Evolutionary conservation across 2,888 invertebrate genomes (phyloP).

Genomic region (Amblyteles armatorius): DNA sequence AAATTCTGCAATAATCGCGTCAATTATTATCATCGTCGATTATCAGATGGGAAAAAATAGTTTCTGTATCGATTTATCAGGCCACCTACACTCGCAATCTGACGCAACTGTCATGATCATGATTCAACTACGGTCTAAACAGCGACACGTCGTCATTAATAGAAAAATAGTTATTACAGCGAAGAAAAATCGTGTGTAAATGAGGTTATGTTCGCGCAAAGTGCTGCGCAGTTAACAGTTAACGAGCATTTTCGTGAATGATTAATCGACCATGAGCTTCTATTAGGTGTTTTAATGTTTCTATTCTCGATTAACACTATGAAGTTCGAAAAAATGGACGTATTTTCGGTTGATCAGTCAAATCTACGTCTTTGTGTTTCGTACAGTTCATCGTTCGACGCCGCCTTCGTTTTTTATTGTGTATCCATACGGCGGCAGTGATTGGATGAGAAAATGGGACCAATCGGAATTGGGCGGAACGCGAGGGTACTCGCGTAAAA

Average conservation of each 20-base stretch:
- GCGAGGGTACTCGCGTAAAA: not conserved
- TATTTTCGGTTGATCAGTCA: not conserved
- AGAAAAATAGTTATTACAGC: not conserved
- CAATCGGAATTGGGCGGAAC: not conserved
- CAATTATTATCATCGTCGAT: no score
- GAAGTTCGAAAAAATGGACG: not conserved
- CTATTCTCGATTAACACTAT: no score
- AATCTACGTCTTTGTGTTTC: not conserved
- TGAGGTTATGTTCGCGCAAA: not conserved
- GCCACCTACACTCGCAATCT: conserved; percentile 4
- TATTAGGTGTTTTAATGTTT: not conserved
- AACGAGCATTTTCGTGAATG: not conserved
- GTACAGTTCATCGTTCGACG: not conserved
- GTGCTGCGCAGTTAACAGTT: not conserved
- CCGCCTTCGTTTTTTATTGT: not conserved
- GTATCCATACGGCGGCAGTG: not conserved
- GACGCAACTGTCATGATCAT: conserved; percentile 13
- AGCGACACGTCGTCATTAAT: not conserved
- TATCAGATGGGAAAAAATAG: not conserved
- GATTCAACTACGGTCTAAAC: not conserved
- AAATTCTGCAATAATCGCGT: not conserved
- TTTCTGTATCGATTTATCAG: not conserved
- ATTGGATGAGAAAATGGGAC: not conserved
- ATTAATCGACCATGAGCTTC: not conserved
- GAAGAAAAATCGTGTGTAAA: not conserved